phyloP scores from a whole-genome alignment of 2,888 invertebrate species.

The Volucella inflata region DNA sequence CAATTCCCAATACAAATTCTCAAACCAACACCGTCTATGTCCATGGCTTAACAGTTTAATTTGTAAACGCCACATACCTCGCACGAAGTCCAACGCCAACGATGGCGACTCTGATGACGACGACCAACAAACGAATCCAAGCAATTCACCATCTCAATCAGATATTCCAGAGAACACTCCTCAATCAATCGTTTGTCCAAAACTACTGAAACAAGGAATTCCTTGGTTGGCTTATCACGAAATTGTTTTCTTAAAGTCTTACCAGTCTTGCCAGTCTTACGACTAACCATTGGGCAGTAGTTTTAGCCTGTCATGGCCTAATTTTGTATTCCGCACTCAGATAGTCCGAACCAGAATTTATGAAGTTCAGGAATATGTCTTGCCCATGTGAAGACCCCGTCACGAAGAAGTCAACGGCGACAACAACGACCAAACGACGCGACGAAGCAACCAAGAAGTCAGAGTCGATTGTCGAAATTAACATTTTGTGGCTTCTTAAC shows the following conservation, averaged over 20 bases:
- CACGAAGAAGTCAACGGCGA: conserved; percentile 35
- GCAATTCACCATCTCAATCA: conserved; percentile 36
- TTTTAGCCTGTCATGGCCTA: conserved; percentile 63
- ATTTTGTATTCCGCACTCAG: conserved; percentile 73
- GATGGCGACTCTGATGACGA: no score
- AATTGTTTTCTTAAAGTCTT: conserved; percentile 39
- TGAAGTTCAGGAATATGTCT: conserved; percentile 63
- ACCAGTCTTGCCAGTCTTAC: conserved; percentile 28
- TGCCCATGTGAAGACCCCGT: conserved; percentile 50
- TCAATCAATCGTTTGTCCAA: conserved; percentile 72
- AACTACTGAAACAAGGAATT: conserved; percentile 65
- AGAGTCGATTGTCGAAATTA: conserved; percentile 47
- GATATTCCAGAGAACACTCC: conserved; percentile 67
- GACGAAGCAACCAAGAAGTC: conserved; percentile 36
- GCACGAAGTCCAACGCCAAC: not conserved
- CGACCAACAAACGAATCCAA: not conserved
- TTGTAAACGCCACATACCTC: conserved; percentile 68
- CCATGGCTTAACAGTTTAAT: conserved; percentile 68
- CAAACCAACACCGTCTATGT: not conserved
- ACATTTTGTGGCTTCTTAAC: conserved; percentile 57
- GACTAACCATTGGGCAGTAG: conserved; percentile 3
- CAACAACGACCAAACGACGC: not conserved
- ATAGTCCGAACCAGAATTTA: conserved; percentile 68
- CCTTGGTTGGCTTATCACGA: conserved; percentile 53
- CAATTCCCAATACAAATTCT: conserved; percentile 11